Evolutionary conservation across 1,140 invertebrate species (phyloP).

Genomic region (Micrasema minimum): DNA sequence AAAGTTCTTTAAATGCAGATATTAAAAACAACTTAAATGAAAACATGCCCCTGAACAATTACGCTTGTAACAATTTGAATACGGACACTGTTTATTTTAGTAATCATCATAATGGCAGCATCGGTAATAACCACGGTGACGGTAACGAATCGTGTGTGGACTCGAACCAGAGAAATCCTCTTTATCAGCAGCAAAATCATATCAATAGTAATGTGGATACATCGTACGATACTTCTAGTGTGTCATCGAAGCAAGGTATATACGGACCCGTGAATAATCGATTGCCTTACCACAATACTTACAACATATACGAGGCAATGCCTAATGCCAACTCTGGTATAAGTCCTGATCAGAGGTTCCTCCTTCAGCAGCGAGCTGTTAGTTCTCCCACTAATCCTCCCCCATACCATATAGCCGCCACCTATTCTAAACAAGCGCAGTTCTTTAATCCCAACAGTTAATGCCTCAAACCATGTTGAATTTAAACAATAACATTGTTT

Average conservation of each 20-base stretch:
- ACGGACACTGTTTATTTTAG: slow-evolving; percentile 20
- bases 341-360: slow-evolving; percentile 18
- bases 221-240: slow-evolving; percentile 39
- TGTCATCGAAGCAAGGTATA: slow-evolving; percentile 44
- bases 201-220: slow-evolving; percentile 33
- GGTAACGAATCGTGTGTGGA: not conserved
- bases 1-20: slow-evolving; percentile 40
- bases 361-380: slow-evolving; percentile 44
- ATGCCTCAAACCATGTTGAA: not conserved
- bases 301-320: slow-evolving; percentile 44
- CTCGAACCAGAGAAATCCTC: slow-evolving; percentile 10
- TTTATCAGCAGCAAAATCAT: slow-evolving; percentile 37
- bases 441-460: slow-evolving; percentile 60
- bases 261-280: slow-evolving; percentile 32
- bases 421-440: slow-evolving; percentile 67
- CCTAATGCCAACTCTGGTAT: slow-evolving; percentile 34
- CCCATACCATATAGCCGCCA: slow-evolving; percentile 66
- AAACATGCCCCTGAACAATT: slow-evolving; percentile 8
- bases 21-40: slow-evolving; percentile 19
- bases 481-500: too few relatives aligned
- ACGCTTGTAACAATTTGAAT: slow-evolving; percentile 23
- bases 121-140: slow-evolving; percentile 7
- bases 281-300: slow-evolving; percentile 36
- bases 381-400: slow-evolving; percentile 61
- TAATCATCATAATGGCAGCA: slow-evolving; percentile 2